These are phyloP conservation scores for Poeciliopsis prolifica DNA, from an alignment of 2,113 vertebrate species.

Conservation along the genomic window DNA sequence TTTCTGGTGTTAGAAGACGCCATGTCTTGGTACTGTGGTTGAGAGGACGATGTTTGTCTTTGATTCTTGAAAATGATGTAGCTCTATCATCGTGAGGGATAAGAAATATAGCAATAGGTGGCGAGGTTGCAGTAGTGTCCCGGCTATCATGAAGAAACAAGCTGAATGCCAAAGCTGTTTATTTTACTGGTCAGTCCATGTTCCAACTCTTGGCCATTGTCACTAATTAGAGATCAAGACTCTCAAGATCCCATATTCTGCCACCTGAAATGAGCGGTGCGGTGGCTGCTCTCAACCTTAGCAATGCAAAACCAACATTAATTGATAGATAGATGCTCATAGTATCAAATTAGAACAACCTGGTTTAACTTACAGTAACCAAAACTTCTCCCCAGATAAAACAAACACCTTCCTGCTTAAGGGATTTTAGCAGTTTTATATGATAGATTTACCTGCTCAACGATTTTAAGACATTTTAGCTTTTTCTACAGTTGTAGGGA, in stretches of 20 bases:
- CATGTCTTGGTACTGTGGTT: too few relatives aligned
- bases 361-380: slow-evolving; percentile 4
- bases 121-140: too few relatives aligned
- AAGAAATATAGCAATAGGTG: too few relatives aligned
- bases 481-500: too few relatives aligned
- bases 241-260: background rate
- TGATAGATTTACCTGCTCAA: slow-evolving; percentile 2
- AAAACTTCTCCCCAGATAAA: background rate
- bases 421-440: slow-evolving; percentile 7
- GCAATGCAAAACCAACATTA: background rate
- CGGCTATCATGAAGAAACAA: too few relatives aligned
- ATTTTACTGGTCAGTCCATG: too few relatives aligned
- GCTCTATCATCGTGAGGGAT: too few relatives aligned
- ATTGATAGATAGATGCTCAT: background rate
- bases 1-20: too few relatives aligned
- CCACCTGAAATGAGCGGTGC: background rate
- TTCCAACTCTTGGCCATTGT: background rate
- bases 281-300: background rate
- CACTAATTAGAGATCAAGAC: background rate
- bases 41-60: too few relatives aligned
- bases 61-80: too few relatives aligned
- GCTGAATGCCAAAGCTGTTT: too few relatives aligned
- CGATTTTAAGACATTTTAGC: background rate
- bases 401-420: background rate
- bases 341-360: slow-evolving; percentile 37